Base-by-base conservation (phyloP, 2,888 invertebrate genomes). In the Eristalis arbustorum region DNA sequence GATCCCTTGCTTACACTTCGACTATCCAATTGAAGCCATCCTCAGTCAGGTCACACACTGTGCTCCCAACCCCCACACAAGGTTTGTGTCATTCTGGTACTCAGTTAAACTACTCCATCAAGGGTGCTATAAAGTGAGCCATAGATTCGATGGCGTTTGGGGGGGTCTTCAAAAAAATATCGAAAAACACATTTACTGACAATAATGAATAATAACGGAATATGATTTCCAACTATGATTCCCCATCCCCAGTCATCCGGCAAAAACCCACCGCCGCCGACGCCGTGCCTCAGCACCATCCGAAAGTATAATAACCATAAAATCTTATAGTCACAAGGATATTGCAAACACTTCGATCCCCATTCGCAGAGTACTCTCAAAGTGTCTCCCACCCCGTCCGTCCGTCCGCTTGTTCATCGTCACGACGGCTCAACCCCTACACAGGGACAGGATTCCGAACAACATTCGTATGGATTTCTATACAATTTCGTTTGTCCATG, bases 141-240 rank as follows among this genome's bases (percentile, higher is more conserved):
- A 78, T 75, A 40, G 83, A 83, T 78, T 78, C 64, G n/a, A 63
- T 75, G 69, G 71, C 31, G 42, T 42, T 25, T 1, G 49, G n/a
- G 49, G 49, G 23, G 83, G 87, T 87, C 87, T 87, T 83, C 83
- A 83, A 87, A 87, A 87, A 79, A 69, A 83, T 87, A 87, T 87
- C 87, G 83, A 87, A 87, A 83, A 83, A 79, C 83, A 83, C 87
- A 87, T 87, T 87, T 87, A 83, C 83, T 71, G 71, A 63, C 74
- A 87, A 87, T 87, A 87, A 87, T 87, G 87, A 87, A 87, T 87
- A 87, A 87, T 83, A 87, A 83, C 87, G 72, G 78, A 87, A 83
- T 83, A 83, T 83, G 83, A 83, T 78, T 87, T 83, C 87, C 78
- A 87, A 87, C 87, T 87, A 83, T 75, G 75, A 83, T 83, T 83